Evolutionary conservation across 1,140 invertebrate species (phyloP).

Genomic region (Pteromalus puparum): DNA sequence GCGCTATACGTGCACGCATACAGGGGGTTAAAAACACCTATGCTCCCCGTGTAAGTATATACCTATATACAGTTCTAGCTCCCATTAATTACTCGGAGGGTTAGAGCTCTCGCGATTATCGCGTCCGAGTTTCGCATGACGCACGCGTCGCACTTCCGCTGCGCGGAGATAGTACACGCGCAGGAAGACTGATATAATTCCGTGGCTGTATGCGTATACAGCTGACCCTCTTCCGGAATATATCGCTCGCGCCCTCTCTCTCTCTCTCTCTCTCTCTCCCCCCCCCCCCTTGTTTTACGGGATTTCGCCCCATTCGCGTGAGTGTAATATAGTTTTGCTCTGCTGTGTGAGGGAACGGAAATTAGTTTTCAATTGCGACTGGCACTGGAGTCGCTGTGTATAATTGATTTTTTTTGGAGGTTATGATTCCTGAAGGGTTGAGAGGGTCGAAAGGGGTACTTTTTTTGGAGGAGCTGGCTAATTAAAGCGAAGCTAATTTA

Average conservation of each 20-base stretch:
- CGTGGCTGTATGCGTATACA: background rate
- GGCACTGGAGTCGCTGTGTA: background rate
- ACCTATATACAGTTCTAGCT: background rate
- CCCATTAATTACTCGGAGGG: constrained; percentile 46
- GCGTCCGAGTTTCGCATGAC: constrained; percentile 44
- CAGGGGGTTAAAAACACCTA: background rate
- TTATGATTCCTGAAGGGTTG: background rate
- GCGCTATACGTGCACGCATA: background rate
- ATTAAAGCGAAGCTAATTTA: background rate
- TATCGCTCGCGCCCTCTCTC: background rate
- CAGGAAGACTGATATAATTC: constrained; percentile 36
- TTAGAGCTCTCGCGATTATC: constrained; percentile 31
- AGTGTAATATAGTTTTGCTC: constrained; percentile 5
- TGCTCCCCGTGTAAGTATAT: background rate
- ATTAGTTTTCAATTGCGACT: constrained; percentile 28
- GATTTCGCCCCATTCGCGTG: background rate
- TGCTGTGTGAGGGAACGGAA: background rate
- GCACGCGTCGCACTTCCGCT: constrained; percentile 40
- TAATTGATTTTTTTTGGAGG: constrained; percentile 2
- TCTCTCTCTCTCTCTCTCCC: too few relatives aligned
- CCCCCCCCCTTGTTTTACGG: background rate
- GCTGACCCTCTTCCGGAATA: constrained; percentile 32
- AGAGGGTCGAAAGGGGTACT: background rate
- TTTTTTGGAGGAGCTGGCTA: background rate
- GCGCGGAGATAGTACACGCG: constrained; percentile 15